Conservation (phyloP, 2,888 invertebrate species). For the Philonicus albiceps region DNA sequence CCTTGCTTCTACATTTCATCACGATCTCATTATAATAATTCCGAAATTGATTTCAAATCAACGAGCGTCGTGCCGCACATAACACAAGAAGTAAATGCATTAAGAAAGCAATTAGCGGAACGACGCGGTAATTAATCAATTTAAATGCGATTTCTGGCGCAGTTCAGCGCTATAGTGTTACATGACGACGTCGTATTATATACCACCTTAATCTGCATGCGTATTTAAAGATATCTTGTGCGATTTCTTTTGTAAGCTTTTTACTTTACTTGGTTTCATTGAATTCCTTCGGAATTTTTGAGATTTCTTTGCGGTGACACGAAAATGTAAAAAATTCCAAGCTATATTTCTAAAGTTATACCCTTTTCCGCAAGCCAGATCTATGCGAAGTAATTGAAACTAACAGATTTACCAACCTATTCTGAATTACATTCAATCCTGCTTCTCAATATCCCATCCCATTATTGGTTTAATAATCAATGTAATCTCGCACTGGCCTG, state of each 20-base stretch:
- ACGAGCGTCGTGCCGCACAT: neutral
- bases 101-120: slow-evolving; percentile 43
- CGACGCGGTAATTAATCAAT: slow-evolving; percentile 43
- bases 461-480: neutral
- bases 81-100: neutral
- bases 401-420: neutral
- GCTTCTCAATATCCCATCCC: neutral
- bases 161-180: slow-evolving; percentile 5
- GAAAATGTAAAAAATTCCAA: neutral
- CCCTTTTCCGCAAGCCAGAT: neutral
- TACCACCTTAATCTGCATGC: neutral
- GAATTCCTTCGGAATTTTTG: neutral
- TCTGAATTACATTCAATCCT: neutral
- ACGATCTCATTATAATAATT: neutral
- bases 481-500: neutral
- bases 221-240: neutral
- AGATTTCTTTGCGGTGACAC: neutral
- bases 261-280: neutral
- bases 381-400: neutral
- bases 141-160: slow-evolving; percentile 35
- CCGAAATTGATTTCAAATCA: neutral
- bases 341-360: neutral
- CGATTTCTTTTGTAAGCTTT: neutral
- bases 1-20: neutral
- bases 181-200: neutral